phyloP scores from a whole-genome alignment of 2,797 vertebrate species.

The Syngnathus acus region DNA sequence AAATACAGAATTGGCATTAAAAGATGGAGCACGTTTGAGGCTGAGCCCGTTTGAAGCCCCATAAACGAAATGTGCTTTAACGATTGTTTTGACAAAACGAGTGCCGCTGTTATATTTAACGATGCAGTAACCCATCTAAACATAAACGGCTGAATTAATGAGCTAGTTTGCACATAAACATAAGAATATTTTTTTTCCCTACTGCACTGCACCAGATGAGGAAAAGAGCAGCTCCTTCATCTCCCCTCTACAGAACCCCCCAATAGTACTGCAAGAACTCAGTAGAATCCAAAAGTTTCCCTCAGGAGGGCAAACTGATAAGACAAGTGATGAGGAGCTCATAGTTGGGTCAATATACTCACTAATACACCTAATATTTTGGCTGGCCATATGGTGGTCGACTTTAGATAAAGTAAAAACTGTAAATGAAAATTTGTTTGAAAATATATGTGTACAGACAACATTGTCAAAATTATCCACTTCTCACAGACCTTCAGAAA shows the following conservation, averaged over 20 bases:
- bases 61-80: not conserved
- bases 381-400: not conserved
- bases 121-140: not conserved
- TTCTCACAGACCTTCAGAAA: not conserved
- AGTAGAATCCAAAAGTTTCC: not conserved
- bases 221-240: not conserved
- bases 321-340: not conserved
- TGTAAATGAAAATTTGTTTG: not conserved
- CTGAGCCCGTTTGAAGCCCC: not conserved
- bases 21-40: not conserved
- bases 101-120: not conserved
- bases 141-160: not conserved
- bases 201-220: not conserved
- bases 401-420: not conserved
- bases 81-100: slow-evolving; percentile 1
- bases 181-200: not conserved
- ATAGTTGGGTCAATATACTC: not conserved
- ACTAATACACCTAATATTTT: not conserved
- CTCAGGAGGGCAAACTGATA: not conserved
- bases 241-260: not conserved
- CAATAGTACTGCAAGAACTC: not conserved
- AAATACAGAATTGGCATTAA: not conserved
- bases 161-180: not conserved
- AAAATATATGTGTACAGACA: not conserved
- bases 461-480: not conserved